phyloP scores from a whole-genome alignment of 2,888 invertebrate species.

The Leucozona laternaria region DNA sequence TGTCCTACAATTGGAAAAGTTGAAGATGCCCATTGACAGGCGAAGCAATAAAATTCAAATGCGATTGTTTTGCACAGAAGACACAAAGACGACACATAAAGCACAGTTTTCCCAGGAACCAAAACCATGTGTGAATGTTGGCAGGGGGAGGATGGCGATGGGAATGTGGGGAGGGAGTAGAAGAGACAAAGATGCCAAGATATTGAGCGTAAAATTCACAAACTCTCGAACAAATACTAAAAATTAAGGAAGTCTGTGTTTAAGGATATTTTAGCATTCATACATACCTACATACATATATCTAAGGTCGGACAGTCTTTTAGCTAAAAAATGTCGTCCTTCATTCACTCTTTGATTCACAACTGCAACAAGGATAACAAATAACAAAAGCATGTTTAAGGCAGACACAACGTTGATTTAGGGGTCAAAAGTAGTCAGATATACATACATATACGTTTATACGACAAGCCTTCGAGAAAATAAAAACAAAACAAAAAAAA shows the following conservation, averaged over 20 bases:
- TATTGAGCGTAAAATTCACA: constrained; percentile 38
- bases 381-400: constrained; percentile 68
- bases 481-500: not conserved
- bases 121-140: not conserved
- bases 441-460: too few relatives aligned
- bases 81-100: constrained; percentile 74
- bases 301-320: constrained; percentile 54
- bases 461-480: not conserved
- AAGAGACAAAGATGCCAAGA: constrained; percentile 2
- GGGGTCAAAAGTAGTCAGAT: constrained; percentile 41
- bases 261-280: constrained; percentile 32
- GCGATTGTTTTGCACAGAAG: constrained; percentile 78
- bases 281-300: not conserved
- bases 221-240: constrained; percentile 20
- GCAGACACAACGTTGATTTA: constrained; percentile 54
- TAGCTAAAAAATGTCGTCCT: constrained; percentile 71
- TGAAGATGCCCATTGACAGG: constrained; percentile 79
- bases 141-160: not conserved
- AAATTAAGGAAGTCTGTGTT: constrained; percentile 45
- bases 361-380: constrained; percentile 65
- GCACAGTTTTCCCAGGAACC: constrained; percentile 17
- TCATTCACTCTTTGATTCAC: constrained; percentile 63
- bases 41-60: constrained; percentile 83
- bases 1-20: constrained; percentile 73
- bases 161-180: not conserved